Evolutionary conservation across 2,797 vertebrate species (phyloP), one percentile per base, ranked within the genome.

Genomic region (Bradypus variegatus): DNA sequence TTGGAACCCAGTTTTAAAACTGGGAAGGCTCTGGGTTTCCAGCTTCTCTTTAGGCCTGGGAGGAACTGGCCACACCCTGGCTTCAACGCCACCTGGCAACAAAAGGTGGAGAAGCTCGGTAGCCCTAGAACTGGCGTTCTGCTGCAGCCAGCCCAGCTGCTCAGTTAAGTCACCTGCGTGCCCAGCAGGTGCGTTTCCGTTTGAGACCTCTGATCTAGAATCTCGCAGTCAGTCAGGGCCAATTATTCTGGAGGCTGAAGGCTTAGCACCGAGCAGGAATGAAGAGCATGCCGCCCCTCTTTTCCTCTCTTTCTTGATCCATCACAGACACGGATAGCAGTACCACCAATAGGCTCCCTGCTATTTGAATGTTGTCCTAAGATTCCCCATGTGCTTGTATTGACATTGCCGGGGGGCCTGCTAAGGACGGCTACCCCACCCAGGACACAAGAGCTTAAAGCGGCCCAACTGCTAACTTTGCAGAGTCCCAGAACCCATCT

Each of bases 81-180:
- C 1, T 19, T 33, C 38, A 8, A 5, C 16, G 33, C 12, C 4
- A 2, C 7, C 2, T 4, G 18, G 65, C 12, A 41, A 50, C 2
- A 12, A 21, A 0, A 12, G 78, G 48, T 15, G 60, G 3, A 48
- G 18, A 33, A 41, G 58, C 27, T 29, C 18, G 14, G 64, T 14
- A 60, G 1, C 29, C 50, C 4, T 3, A 0, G 3, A 6, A 9
- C 36, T 6, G 36, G 14, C 29, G 2, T 9, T 18, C 18, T 8
- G 21, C 81, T 36, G 33, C 4, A 8, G 50, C n/a, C 18, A 18
- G 65, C 3, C 4, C 9, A 31, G 1, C 3, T 6, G 27, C 45
- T 45, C 15, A 3, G 2, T 13, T 4, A 21, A 50, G 60, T 53
- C 8, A 50, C 50, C 50, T 50, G 11, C 27, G 3, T 72, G 21